Evolutionary conservation across 2,113 vertebrate genomes (phyloP).

Genomic region (Petaurus breviceps): DNA sequence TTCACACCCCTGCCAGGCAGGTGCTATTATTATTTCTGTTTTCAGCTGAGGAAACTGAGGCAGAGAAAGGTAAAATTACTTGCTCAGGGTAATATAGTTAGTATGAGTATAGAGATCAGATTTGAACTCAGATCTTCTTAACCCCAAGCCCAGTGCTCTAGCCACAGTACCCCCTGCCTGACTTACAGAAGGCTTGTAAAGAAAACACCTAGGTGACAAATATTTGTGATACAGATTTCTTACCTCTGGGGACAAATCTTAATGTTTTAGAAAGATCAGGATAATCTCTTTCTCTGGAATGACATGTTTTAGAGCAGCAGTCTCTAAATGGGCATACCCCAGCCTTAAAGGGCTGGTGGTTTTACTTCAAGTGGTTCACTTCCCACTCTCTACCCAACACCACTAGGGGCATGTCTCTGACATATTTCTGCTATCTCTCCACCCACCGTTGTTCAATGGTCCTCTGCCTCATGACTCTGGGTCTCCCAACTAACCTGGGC

Average conservation of each 20-base stretch:
- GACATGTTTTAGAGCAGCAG: not conserved
- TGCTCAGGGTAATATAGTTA: no score
- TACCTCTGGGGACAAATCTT: not conserved
- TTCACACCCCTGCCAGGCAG: no score
- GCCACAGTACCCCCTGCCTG: accelerated
- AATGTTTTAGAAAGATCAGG: not conserved
- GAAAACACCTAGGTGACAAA: not conserved
- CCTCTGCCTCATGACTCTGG: accelerated
- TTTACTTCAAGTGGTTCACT: not conserved
- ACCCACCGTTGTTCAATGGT: no score
- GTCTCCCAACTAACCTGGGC: accelerated
- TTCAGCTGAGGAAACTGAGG: no score
- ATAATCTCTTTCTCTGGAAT: not conserved
- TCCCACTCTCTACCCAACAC: not conserved
- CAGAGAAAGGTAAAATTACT: not conserved
- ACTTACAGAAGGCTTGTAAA: accelerated
- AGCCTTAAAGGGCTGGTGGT: not conserved
- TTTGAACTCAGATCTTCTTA: not conserved
- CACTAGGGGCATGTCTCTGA: not conserved
- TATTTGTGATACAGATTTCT: not conserved
- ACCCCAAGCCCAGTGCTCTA: accelerated
- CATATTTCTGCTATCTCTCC: accelerated
- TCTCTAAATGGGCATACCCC: not conserved
- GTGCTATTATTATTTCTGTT: not conserved
- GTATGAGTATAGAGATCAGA: no score